Conservation (phyloP, 2,888 invertebrate genomes). For the Apomyelois bistriatella region DNA sequence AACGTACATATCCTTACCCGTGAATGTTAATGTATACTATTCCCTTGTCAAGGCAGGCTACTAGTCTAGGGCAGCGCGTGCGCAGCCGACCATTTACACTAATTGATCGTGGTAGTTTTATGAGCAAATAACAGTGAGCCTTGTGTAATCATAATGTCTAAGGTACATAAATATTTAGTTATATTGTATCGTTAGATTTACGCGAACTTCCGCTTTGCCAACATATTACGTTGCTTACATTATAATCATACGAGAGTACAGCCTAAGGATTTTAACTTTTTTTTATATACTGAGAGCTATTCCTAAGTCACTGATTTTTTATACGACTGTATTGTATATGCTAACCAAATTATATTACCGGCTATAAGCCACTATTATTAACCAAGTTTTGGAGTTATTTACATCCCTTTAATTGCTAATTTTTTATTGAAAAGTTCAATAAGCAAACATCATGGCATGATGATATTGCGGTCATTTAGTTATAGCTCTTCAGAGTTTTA, state of each 20-base stretch:
- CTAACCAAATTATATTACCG: conserved; percentile 57
- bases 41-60: conserved; percentile 33
- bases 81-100: conserved; percentile 43
- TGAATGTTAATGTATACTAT: conserved; percentile 62
- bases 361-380: conserved; percentile 61
- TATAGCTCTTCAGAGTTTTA: conserved; percentile 77
- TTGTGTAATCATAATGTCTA: conserved; percentile 76
- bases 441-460: conserved; percentile 76
- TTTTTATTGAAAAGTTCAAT: conserved; percentile 59
- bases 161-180: conserved; percentile 79
- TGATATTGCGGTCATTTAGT: conserved; percentile 71
- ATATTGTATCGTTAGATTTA: conserved; percentile 77
- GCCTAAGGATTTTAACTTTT: conserved; percentile 80
- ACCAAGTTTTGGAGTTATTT: conserved; percentile 76
- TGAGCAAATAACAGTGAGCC: conserved; percentile 66
- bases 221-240: conserved; percentile 78
- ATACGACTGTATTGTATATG: conserved; percentile 61
- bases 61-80: conserved; percentile 46
- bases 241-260: conserved; percentile 78
- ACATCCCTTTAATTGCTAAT: conserved; percentile 68
- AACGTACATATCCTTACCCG: conserved; percentile 75
- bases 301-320: conserved; percentile 76
- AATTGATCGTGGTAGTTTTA: conserved; percentile 53
- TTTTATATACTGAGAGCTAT: conserved; percentile 78
- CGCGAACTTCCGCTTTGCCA: conserved; percentile 78